Evolutionary conservation across 2,888 invertebrate genomes (phyloP).

Genomic region (Drosophila mimetica): DNA sequence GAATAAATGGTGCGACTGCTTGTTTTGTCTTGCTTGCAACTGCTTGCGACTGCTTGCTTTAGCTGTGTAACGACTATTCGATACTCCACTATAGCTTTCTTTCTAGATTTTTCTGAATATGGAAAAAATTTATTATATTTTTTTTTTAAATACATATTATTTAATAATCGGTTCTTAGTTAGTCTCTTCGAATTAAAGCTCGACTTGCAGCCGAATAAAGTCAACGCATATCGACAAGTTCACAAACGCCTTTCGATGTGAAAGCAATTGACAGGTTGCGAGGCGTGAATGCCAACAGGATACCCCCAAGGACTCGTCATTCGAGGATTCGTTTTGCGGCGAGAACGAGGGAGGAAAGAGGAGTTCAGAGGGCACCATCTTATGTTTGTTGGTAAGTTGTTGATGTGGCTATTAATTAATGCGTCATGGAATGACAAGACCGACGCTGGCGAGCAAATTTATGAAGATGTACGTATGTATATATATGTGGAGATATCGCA

Average conservation of each 20-base stretch:
- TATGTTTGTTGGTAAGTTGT: conserved; percentile 67
- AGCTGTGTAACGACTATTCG: too few relatives aligned
- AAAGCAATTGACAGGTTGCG: conserved; percentile 70
- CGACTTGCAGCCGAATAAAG: not conserved
- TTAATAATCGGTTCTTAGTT: too few relatives aligned
- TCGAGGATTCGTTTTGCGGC: conserved; percentile 30
- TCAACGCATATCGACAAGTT: conserved; percentile 5
- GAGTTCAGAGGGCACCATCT: conserved; percentile 20
- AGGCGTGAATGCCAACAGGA: conserved; percentile 57
- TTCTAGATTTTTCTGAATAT: too few relatives aligned
- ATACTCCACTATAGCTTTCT: too few relatives aligned
- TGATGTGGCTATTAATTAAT: conserved; percentile 82
- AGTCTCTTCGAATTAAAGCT: not conserved
- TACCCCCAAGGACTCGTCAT: conserved; percentile 66
- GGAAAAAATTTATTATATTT: too few relatives aligned
- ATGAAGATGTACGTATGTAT: conserved; percentile 66
- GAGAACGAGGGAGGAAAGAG: not conserved
- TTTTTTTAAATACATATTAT: too few relatives aligned
- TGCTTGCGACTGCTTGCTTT: too few relatives aligned
- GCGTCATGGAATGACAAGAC: conserved; percentile 78
- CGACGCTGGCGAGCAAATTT: conserved; percentile 68
- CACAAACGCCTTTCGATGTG: conserved; percentile 3
- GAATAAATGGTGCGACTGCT: too few relatives aligned
- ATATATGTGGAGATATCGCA: conserved; percentile 39
- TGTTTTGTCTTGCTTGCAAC: too few relatives aligned